Conservation (phyloP, 37 sponge, comb jelly and placozoan genomes). For the Chondrilla cf. caribensis region DNA sequence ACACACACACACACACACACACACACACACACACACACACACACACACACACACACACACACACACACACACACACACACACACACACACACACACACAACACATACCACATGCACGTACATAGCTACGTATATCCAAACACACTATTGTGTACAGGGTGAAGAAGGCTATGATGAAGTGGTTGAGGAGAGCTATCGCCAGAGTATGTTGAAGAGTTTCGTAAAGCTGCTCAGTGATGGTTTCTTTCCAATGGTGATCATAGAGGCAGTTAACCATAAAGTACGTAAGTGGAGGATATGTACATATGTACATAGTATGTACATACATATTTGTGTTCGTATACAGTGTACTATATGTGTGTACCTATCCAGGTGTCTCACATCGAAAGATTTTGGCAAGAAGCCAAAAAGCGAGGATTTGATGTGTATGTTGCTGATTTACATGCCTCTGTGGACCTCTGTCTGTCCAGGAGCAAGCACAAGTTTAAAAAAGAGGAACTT, state of each 20-base stretch:
- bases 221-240: constrained; percentile 80
- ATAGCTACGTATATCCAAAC: not conserved
- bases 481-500: constrained; percentile 61
- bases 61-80: too few relatives aligned
- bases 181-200: constrained; percentile 66
- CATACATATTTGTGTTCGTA: too few relatives aligned
- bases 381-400: constrained; percentile 81
- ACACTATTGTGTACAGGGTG: constrained; percentile 29
- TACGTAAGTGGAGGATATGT: not conserved
- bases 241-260: constrained; percentile 84
- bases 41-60: too few relatives aligned
- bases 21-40: too few relatives aligned
- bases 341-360: too few relatives aligned
- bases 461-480: constrained; percentile 63
- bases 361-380: constrained; percentile 47
- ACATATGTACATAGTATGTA: not conserved
- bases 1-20: too few relatives aligned
- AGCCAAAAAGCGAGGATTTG: constrained; percentile 86
- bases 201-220: constrained; percentile 81
- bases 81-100: too few relatives aligned
- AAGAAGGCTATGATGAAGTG: constrained; percentile 76
- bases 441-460: constrained; percentile 60
- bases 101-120: too few relatives aligned
- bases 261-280: constrained; percentile 77
- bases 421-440: constrained; percentile 85